phyloP scores from a whole-genome alignment of 1,140 invertebrate species.

The Bilobella aurantiaca region DNA sequence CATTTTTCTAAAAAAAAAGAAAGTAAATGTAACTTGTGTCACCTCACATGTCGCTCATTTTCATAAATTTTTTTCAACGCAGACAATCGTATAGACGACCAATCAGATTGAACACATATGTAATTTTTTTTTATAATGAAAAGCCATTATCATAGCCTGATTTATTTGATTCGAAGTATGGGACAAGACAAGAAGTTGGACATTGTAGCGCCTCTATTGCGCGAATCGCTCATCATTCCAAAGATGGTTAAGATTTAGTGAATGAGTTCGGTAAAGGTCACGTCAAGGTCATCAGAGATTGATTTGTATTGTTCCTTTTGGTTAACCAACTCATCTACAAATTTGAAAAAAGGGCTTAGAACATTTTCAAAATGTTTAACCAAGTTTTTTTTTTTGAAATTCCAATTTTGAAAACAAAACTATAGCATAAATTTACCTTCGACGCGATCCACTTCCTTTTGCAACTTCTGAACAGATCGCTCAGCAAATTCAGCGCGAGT shows the following conservation, averaged over 20 bases:
- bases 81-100: too few species aligned
- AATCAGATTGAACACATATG: too few species aligned
- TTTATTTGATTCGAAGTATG: neutral
- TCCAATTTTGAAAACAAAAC: neutral
- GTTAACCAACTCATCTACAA: conserved; percentile 49
- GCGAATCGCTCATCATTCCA: neutral
- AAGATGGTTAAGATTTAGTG: conserved; percentile 1
- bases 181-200: too few species aligned
- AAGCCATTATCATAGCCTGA: too few species aligned
- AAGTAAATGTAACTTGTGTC: too few species aligned
- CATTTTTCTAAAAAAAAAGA: too few species aligned
- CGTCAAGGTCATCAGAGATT: conserved; percentile 51
- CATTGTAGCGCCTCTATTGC: neutral
- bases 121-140: too few species aligned
- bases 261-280: conserved; percentile 46
- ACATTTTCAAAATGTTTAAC: neutral
- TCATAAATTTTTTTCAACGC: too few species aligned
- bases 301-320: conserved; percentile 54
- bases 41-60: too few species aligned
- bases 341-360: neutral
- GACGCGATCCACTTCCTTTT: conserved; percentile 24
- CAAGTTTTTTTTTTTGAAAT: neutral
- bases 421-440: conserved; percentile 23
- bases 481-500: conserved; percentile 25
- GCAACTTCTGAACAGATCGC: conserved; percentile 23